phyloP scores from a whole-genome alignment of 1,140 invertebrate genomes.

The Drosophila busckii region DNA sequence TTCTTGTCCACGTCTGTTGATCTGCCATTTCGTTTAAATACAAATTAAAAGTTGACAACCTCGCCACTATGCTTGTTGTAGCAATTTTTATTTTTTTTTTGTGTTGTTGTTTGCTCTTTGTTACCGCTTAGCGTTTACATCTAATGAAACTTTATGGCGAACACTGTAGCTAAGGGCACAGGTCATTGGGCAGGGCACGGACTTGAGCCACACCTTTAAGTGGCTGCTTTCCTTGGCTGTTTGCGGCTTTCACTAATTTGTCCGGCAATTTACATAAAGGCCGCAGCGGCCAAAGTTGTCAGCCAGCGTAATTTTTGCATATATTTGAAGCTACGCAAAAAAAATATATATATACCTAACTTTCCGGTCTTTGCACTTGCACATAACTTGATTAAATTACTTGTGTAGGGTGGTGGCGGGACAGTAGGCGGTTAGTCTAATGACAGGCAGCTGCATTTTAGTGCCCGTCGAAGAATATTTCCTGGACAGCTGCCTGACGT shows the following conservation, averaged over 20 bases:
- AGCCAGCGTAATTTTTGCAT: conserved; percentile 48
- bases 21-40: conserved; percentile 63
- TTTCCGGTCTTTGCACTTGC: conserved; percentile 28
- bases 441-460: conserved; percentile 67
- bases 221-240: conserved; percentile 17
- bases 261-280: conserved; percentile 65
- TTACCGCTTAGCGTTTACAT: conserved; percentile 51
- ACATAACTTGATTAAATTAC: conserved; percentile 60
- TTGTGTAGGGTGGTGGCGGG: neutral
- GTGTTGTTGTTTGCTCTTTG: conserved; percentile 32
- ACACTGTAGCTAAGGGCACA: conserved; percentile 19
- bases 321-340: conserved; percentile 15
- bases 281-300: conserved; percentile 33
- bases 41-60: conserved; percentile 63
- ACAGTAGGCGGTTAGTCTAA: conserved; percentile 22
- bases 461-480: conserved; percentile 28
- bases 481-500: conserved; percentile 47
- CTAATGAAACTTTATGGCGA: conserved; percentile 61
- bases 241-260: conserved; percentile 57
- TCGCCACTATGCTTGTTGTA: neutral
- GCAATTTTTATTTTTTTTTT: neutral
- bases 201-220: conserved; percentile 34
- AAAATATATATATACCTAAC: conserved; percentile 4
- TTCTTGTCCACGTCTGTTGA: conserved; percentile 24
- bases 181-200: conserved; percentile 18